These are phyloP conservation scores for Lamellibrachia luymesi DNA, from an alignment of 1,140 invertebrate genomes.

Conservation along the genomic window DNA sequence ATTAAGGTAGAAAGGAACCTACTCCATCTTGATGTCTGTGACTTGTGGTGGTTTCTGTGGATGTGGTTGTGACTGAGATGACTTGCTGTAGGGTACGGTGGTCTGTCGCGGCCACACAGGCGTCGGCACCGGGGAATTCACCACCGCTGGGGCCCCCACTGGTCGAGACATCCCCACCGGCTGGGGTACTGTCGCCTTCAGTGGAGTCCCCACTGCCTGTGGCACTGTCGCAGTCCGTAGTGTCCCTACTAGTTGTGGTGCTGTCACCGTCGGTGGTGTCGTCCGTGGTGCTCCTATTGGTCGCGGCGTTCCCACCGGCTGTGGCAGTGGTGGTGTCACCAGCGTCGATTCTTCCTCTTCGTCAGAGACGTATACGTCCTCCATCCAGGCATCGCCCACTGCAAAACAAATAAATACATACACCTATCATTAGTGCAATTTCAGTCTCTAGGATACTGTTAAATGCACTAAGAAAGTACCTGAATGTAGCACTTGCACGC, in stretches of 20 bases:
- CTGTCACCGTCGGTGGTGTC: not conserved
- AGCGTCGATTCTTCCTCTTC: constrained; percentile 44
- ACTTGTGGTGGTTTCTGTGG: not conserved
- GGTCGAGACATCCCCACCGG: too few relatives aligned
- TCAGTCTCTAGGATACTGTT: too few relatives aligned
- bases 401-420: not conserved
- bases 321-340: not conserved
- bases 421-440: too few relatives aligned
- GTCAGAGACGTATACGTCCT: constrained; percentile 56
- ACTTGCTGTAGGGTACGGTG: not conserved
- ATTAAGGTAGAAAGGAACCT: not conserved
- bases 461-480: too few relatives aligned
- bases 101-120: not conserved
- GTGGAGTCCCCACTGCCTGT: not conserved
- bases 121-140: not conserved
- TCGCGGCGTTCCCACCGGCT: not conserved
- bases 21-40: not conserved
- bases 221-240: not conserved
- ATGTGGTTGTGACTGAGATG: not conserved
- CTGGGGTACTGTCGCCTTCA: not conserved
- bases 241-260: not conserved
- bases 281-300: not conserved
- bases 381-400: constrained; percentile 31
- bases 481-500: too few relatives aligned
- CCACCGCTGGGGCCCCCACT: too few relatives aligned